A percentile compares a stretch with the other conserved stretches of the same genome.
phyloP scores from a whole-genome alignment of 2,888 invertebrate genomes.

The Cynaeus angustus region DNA sequence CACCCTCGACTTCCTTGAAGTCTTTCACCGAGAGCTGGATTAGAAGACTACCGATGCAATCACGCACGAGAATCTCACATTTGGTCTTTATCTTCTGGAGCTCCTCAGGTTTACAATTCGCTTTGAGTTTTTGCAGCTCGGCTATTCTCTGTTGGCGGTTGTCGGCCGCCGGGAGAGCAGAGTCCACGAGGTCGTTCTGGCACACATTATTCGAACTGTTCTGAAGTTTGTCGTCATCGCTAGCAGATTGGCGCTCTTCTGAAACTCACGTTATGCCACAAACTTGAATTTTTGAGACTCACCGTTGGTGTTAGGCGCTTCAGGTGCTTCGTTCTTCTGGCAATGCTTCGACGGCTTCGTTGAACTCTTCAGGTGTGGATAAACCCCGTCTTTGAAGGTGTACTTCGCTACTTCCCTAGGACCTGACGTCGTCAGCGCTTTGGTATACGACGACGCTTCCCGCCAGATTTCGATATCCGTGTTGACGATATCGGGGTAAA shows the following conservation, averaged over 20 bases:
- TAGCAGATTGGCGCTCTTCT: slow-evolving; percentile 61
- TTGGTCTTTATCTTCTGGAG: slow-evolving; percentile 79
- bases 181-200: slow-evolving; percentile 80
- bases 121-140: slow-evolving; percentile 82
- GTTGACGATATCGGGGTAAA: slow-evolving; percentile 78
- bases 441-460: slow-evolving; percentile 81
- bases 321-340: slow-evolving; percentile 66
- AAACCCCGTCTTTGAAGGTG: slow-evolving; percentile 64
- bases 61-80: slow-evolving; percentile 81
- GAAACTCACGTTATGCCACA: slow-evolving; percentile 35
- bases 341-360: slow-evolving; percentile 60
- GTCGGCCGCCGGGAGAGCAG: slow-evolving; percentile 79
- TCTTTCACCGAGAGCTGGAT: slow-evolving; percentile 87
- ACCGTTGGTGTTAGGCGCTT: slow-evolving; percentile 58
- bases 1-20: slow-evolving; percentile 91
- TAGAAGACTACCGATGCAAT: slow-evolving; percentile 87
- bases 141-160: slow-evolving; percentile 80
- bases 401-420: slow-evolving; percentile 70
- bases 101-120: slow-evolving; percentile 87
- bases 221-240: slow-evolving; percentile 68
- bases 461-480: slow-evolving; percentile 91
- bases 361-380: slow-evolving; percentile 56
- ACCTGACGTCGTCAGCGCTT: slow-evolving; percentile 74
- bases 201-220: slow-evolving; percentile 71
- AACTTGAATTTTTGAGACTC: slow-evolving; percentile 4